Conservation (phyloP, 2,113 vertebrate genomes). For the Microtus montanus region DNA sequence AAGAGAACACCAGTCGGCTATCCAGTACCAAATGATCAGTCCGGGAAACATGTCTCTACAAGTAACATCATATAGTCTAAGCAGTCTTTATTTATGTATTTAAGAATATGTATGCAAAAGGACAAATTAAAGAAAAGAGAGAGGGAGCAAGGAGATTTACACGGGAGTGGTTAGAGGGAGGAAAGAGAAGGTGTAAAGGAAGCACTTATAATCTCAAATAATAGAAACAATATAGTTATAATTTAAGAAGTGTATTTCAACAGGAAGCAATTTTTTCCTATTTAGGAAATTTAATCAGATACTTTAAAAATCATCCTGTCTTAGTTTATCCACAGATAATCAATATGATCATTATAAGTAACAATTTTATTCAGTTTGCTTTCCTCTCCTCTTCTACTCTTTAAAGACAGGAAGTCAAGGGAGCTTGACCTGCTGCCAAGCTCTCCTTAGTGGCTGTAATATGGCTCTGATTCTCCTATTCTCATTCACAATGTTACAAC, state of each 20-base stretch:
- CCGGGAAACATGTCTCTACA: background rate
- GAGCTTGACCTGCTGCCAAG: background rate
- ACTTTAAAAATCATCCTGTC: conserved; percentile 46
- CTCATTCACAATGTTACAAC: background rate
- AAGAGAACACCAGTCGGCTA: background rate
- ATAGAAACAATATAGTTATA: background rate
- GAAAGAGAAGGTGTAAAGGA: background rate
- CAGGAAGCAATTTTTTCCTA: background rate
- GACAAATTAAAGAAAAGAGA: background rate
- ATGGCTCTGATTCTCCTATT: background rate
- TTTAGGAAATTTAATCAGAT: conserved; percentile 49
- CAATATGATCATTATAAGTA: conserved; percentile 25
- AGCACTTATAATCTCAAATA: background rate
- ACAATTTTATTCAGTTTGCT: background rate
- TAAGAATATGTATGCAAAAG: background rate
- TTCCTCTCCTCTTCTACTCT: background rate
- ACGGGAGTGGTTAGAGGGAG: background rate
- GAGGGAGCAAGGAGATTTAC: background rate
- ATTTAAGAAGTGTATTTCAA: conserved; percentile 35
- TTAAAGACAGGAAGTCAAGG: background rate
- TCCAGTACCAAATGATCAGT: background rate
- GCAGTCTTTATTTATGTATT: background rate
- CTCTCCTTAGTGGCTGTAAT: background rate
- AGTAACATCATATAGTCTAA: background rate
- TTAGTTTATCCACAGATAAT: conserved; percentile 14